A percentile compares a stretch with the other conserved stretches of the same genome.
These are phyloP conservation scores for Perodicticus potto DNA, from an alignment of 2,797 vertebrate genomes.

Conservation along the genomic window DNA sequence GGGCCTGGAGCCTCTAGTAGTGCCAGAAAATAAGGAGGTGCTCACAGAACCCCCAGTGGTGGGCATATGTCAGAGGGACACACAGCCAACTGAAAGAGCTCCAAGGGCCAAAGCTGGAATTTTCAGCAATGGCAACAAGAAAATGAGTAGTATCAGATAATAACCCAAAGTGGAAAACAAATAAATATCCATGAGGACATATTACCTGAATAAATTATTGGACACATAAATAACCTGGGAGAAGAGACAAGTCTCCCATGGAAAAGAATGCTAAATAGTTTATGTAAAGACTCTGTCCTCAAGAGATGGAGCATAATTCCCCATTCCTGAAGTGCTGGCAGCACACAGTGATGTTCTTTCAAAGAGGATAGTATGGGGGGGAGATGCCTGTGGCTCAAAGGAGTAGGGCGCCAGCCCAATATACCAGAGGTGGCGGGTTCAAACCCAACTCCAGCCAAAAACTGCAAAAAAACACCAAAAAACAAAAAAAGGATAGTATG, in stretches of 20 bases:
- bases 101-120: background rate
- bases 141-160: background rate
- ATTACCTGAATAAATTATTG: background rate
- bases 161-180: conserved; percentile 41
- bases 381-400: too few species aligned
- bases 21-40: background rate
- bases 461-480: too few species aligned
- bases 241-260: background rate
- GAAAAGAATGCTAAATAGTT: background rate
- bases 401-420: too few species aligned
- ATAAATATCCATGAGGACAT: background rate
- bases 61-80: background rate
- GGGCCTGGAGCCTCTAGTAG: background rate
- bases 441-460: too few species aligned
- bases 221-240: background rate
- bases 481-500: background rate
- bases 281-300: background rate
- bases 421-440: too few species aligned
- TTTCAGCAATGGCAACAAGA: background rate
- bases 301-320: background rate
- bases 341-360: background rate
- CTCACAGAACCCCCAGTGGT: background rate
- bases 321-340: background rate
- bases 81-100: background rate
- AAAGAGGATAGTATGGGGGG: background rate